Base-by-base conservation (phyloP, 1,140 invertebrate species). In the Ylistrum balloti region DNA sequence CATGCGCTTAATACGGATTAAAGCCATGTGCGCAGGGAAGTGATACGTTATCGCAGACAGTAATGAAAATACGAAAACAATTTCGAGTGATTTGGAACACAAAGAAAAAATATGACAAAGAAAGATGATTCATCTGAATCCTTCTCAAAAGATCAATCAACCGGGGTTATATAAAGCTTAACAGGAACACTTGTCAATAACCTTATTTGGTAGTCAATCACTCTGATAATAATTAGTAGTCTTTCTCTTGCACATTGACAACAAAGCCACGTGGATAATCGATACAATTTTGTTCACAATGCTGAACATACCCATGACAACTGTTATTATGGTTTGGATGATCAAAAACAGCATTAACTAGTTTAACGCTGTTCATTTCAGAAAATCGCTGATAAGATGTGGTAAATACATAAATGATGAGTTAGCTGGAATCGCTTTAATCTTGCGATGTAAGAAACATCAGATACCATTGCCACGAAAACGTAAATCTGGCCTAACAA, bases 51-150 rank as follows among this genome's bases (percentile, higher is more conserved):
- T 74, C 56, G 17, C 22, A 28, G 56, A 74, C 56, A 74, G 15
- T n/a, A 74, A 74, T 28, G 56, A 74, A 48, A 48, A 48, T 20
- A 5, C 3, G 45, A 48, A 13, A 48, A 48, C 56, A 74, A 74
- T 28, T 17, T 0, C 7, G 56, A 74, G n/a, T 28, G 56, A 74
- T 74, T 74, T 22, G 56, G n/a, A n/a, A 74, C 9, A 74, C 56
- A 74, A 74, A 74, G 56, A 74, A 74, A 9, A 74, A 74, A 74
- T 48, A 74, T 74, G 56, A 74, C 56, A 74, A 74, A 74, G 56
- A 74, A 74, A 74, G 22, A 74, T 74, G 56, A 74, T 74, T 74
- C 56, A 74, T 74, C 56, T 28, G 56, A 74, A 28, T 28, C 56
- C 28, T 74, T 74, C 28, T 74, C n/a, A 28, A 28, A 5, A 9